These are phyloP conservation scores for Xestia c-nigrum DNA, from an alignment of 2,888 invertebrate genomes.

Conservation along the genomic window DNA sequence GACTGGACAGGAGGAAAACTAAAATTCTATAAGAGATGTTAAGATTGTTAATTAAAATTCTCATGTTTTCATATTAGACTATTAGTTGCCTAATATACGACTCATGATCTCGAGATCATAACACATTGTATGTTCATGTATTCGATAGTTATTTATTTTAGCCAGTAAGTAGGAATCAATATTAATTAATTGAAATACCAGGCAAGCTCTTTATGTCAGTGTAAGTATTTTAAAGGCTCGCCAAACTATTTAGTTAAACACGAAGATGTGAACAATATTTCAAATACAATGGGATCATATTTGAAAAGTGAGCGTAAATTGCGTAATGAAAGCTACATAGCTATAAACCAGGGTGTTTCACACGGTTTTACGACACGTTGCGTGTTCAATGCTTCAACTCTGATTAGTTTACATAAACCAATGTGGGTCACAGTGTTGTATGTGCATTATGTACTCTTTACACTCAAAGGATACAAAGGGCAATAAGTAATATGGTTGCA, in stretches of 20 bases:
- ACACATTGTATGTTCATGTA: constrained; percentile 1
- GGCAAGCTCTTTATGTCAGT: neutral
- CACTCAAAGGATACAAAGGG: constrained; percentile 1
- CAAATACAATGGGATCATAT: constrained; percentile 8
- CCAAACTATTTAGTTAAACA: constrained; percentile 5
- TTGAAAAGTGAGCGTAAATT: constrained; percentile 3
- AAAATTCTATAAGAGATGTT: constrained; percentile 2
- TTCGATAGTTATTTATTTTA: constrained; percentile 43
- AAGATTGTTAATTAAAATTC: neutral
- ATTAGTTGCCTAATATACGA: neutral
- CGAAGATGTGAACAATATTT: constrained; percentile 6
- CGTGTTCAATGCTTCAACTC: constrained; percentile 23
- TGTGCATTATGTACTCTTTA: neutral
- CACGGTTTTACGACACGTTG: constrained; percentile 38
- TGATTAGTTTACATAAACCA: constrained; percentile 13
- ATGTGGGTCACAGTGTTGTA: neutral
- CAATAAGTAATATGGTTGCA: neutral
- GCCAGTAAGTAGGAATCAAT: constrained; percentile 38
- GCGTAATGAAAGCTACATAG: neutral
- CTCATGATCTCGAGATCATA: neutral
- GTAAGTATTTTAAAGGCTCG: neutral
- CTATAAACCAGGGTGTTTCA: constrained; percentile 25
- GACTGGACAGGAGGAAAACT: neutral
- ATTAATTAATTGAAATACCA: neutral
- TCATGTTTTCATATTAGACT: neutral